phyloP scores from a whole-genome alignment of 1,140 invertebrate species.

The Paracyclopina nana region DNA sequence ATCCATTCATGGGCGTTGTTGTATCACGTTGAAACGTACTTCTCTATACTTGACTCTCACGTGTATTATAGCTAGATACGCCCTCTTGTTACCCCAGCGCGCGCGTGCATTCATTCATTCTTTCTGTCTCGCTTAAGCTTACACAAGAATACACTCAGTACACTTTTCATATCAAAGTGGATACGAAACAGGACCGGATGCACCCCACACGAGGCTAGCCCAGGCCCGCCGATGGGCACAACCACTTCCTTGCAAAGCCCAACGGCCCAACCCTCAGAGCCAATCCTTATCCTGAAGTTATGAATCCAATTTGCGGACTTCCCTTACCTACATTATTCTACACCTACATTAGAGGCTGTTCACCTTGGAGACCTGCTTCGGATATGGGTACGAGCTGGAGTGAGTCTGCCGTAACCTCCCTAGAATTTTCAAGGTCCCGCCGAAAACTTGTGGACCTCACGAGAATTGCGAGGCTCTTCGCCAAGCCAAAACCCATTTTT shows the following conservation, averaged over 20 bases:
- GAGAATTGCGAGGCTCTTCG: too few relatives aligned
- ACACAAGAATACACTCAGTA: too few relatives aligned
- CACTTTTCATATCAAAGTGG: background rate
- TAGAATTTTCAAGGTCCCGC: slow-evolving; percentile 53
- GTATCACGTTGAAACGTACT: too few relatives aligned
- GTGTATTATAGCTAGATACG: too few relatives aligned
- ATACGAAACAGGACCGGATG: slow-evolving; percentile 8
- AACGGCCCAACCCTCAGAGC: slow-evolving; percentile 46
- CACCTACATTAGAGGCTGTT: slow-evolving; percentile 68
- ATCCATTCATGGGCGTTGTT: slow-evolving; percentile 48
- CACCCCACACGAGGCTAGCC: slow-evolving; percentile 22
- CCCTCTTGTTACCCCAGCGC: too few relatives aligned
- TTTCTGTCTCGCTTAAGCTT: too few relatives aligned
- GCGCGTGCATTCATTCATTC: too few relatives aligned
- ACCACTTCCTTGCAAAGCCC: slow-evolving; percentile 33
- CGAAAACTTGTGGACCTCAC: slow-evolving; percentile 25
- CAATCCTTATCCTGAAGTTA: slow-evolving; percentile 59
- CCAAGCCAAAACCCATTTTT: slow-evolving; percentile 24
- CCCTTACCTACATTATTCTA: slow-evolving; percentile 73
- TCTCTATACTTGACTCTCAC: too few relatives aligned
- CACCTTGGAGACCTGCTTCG: slow-evolving; percentile 70
- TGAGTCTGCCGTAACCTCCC: slow-evolving; percentile 42
- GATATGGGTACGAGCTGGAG: slow-evolving; percentile 47
- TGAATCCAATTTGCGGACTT: slow-evolving; percentile 60
- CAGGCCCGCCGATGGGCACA: slow-evolving; percentile 25